These are phyloP conservation scores for Atta colombica DNA, from an alignment of 1,140 invertebrate species.

Conservation along the genomic window DNA sequence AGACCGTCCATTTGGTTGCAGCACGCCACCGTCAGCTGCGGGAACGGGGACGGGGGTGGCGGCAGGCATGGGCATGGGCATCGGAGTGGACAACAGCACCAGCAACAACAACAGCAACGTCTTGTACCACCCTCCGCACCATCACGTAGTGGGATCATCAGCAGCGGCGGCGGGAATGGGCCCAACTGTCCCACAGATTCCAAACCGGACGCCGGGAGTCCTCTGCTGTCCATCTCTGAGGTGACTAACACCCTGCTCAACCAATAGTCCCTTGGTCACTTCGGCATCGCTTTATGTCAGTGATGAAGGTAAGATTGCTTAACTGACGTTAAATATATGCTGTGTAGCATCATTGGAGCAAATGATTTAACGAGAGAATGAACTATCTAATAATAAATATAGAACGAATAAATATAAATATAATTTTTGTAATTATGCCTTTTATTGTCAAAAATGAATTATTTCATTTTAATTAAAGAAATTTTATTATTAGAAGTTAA, in stretches of 20 bases:
- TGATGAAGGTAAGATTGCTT: slow-evolving; percentile 71
- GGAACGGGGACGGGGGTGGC: slow-evolving; percentile 82
- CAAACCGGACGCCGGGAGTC: slow-evolving; percentile 91
- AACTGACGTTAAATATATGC: neutral
- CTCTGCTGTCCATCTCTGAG: slow-evolving; percentile 94
- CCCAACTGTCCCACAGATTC: slow-evolving; percentile 87
- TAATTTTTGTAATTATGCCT: neutral
- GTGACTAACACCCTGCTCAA: slow-evolving; percentile 93
- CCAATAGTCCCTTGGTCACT: slow-evolving; percentile 86
- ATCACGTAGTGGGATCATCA: slow-evolving; percentile 81
- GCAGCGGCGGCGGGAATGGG: slow-evolving; percentile 80
- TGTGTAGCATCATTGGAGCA: neutral
- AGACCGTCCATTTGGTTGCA: slow-evolving; percentile 83
- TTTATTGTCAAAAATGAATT: neutral
- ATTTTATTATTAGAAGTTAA: neutral
- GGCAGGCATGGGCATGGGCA: slow-evolving; percentile 79
- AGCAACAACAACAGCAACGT: slow-evolving; percentile 81
- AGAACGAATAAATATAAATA: neutral
- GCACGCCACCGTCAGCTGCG: slow-evolving; percentile 83
- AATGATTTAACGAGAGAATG: neutral
- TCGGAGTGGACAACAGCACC: slow-evolving; percentile 79
- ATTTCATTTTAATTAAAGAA: slow-evolving; percentile 8
- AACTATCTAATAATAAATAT: neutral
- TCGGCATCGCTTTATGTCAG: slow-evolving; percentile 68
- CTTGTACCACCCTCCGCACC: slow-evolving; percentile 81